phyloP scores from a whole-genome alignment of 2,797 vertebrate genomes.

The Helostoma temminkii region DNA sequence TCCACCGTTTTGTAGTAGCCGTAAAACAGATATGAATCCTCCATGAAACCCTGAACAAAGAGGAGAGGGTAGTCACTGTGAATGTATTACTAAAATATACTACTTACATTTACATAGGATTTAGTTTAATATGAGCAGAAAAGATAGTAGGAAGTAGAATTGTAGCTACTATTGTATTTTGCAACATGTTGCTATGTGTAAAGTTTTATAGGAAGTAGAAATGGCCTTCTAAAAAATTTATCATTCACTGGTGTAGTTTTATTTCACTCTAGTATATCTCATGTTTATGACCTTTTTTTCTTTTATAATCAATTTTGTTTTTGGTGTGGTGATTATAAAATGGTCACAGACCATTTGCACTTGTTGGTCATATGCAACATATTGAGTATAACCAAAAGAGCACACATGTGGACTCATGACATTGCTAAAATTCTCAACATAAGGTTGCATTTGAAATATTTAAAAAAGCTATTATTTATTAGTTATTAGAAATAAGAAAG shows the following conservation, averaged over 20 bases:
- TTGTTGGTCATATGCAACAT: too few species aligned
- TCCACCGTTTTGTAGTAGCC: constrained; percentile 85
- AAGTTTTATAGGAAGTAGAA: too few species aligned
- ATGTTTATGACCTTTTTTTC: too few species aligned
- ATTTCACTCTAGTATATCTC: too few species aligned
- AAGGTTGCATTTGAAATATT: neutral
- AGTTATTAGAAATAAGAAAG: neutral
- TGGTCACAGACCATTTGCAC: too few species aligned
- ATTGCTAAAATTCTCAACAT: neutral
- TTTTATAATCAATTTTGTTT: too few species aligned
- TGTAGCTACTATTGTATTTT: neutral
- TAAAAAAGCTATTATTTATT: neutral
- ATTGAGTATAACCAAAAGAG: too few species aligned
- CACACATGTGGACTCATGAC: too few species aligned
- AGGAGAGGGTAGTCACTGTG: neutral
- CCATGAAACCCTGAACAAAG: constrained; percentile 88
- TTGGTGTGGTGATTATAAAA: too few species aligned
- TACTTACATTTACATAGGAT: neutral
- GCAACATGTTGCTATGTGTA: too few species aligned
- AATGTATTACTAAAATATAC: neutral
- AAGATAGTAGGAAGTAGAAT: neutral
- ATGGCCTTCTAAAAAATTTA: too few species aligned
- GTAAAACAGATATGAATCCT: constrained; percentile 91
- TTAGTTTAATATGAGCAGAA: neutral
- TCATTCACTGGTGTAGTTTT: too few species aligned